These are phyloP conservation scores for Wasmannia auropunctata DNA, from an alignment of 1,140 invertebrate species.

Conservation along the genomic window DNA sequence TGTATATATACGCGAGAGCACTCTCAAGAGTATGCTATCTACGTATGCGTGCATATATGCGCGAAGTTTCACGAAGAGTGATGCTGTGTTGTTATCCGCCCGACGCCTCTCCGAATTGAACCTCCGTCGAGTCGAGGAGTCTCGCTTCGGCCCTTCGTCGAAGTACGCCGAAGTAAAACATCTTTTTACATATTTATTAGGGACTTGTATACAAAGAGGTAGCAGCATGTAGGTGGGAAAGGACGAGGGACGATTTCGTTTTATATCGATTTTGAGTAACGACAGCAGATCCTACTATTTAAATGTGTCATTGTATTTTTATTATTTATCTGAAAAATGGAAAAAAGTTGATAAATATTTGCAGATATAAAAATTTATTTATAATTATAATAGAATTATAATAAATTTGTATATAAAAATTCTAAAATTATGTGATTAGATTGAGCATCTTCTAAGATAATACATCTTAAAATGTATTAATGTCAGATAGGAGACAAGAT, in stretches of 20 bases:
- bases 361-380: background rate
- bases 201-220: background rate
- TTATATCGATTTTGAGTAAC: background rate
- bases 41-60: background rate
- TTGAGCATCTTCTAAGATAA: background rate
- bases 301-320: background rate
- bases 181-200: no score
- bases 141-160: background rate
- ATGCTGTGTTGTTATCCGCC: slow-evolving; percentile 33
- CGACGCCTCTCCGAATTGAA: slow-evolving; percentile 10
- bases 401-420: background rate
- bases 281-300: background rate
- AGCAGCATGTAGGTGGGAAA: background rate
- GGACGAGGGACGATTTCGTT: background rate
- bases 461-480: background rate
- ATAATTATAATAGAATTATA: background rate
- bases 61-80: slow-evolving; percentile 46
- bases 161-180: slow-evolving; percentile 4
- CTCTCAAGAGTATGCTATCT: background rate
- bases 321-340: background rate
- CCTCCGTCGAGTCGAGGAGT: slow-evolving; percentile 2
- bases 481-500: background rate
- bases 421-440: background rate
- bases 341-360: background rate
- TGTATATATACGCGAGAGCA: slow-evolving; percentile 7